Evolutionary conservation across 2,113 vertebrate species (phyloP), one percentile per base, ranked within the genome.

Genomic region (Odobenus rosmarus): DNA sequence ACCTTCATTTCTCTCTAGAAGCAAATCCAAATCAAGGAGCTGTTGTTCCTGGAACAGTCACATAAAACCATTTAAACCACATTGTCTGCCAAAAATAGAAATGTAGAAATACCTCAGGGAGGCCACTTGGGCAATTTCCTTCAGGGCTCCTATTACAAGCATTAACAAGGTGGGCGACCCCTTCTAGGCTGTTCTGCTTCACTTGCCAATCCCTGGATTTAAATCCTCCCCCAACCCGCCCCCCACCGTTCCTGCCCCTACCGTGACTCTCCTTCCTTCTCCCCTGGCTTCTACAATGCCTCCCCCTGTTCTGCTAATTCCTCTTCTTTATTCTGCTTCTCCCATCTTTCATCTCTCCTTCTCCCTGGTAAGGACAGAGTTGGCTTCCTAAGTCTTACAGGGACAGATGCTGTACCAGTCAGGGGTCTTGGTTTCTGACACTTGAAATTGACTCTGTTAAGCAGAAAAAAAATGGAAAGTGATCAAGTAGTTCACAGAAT

Each of bases 371-470:
- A 62, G 49, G 24, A 14, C 69, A 3, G 77, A 46, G 10, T 71
- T 7, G 13, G 42, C n/a, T 80, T 93, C 39, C 90, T 81, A 74
- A 93, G 33, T 91, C 90, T 93, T 83, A 9, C 1, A 84, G 64
- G 55, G 95, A 96, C 98, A 98, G 97, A 96, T 97, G 98, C 90
- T 85, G 21, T 28, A 92, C 69, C 84, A 90, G 90, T 85, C 92
- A 95, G 97, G 46, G 95, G 91, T 90, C 96, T 90, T 77, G 92
- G 90, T 96, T 97, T 95, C 94, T 97, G 92, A 97, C 95, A 97
- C 87, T 67, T 96, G 95, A 97, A 96, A 96, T 85, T 64, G 80
- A 96, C 92, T 97, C 96, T 83, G 79, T 92, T 93, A 97, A 96
- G 92, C 31, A 92, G 49, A 1, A 3, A 5, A 79, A n/a, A 84